Evolutionary conservation across 2,797 vertebrate species (phyloP).

Genomic region (Phoebastria nigripes): DNA sequence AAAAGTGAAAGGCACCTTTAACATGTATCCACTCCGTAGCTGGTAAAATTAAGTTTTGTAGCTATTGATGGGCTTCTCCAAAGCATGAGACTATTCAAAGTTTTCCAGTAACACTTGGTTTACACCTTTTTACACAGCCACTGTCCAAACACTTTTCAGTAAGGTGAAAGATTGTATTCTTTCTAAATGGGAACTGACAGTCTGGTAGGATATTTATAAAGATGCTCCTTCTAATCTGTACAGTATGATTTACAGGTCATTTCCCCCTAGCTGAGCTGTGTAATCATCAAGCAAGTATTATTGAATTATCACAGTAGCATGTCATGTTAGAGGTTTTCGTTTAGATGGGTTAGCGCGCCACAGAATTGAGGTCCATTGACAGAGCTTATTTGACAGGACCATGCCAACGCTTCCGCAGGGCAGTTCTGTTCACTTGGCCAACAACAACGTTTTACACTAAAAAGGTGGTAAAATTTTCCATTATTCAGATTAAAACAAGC

Average conservation of each 20-base stretch:
- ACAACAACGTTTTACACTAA: not conserved
- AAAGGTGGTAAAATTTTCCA: not conserved
- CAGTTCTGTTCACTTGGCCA: not conserved
- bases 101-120: not conserved
- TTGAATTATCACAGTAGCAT: slow-evolving; percentile 12
- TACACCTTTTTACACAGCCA: not conserved
- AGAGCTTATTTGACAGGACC: not conserved
- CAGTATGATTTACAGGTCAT: slow-evolving; percentile 31
- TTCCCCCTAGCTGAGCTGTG: slow-evolving; percentile 1
- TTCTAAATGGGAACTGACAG: slow-evolving; percentile 15
- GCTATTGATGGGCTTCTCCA: not conserved
- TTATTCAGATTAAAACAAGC: slow-evolving; percentile 20
- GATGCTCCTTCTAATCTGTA: not conserved
- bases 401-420: not conserved
- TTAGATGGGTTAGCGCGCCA: not conserved
- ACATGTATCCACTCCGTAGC: not conserved
- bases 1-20: not conserved
- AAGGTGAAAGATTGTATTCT: not conserved
- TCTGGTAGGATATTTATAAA: not conserved
- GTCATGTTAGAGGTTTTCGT: not conserved
- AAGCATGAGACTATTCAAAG: not conserved
- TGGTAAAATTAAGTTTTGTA: not conserved
- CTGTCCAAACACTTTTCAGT: not conserved
- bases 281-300: slow-evolving; percentile 7
- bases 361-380: not conserved